Evolutionary conservation across 2,113 vertebrate genomes (phyloP).

Genomic region (Corydoras sp.): DNA sequence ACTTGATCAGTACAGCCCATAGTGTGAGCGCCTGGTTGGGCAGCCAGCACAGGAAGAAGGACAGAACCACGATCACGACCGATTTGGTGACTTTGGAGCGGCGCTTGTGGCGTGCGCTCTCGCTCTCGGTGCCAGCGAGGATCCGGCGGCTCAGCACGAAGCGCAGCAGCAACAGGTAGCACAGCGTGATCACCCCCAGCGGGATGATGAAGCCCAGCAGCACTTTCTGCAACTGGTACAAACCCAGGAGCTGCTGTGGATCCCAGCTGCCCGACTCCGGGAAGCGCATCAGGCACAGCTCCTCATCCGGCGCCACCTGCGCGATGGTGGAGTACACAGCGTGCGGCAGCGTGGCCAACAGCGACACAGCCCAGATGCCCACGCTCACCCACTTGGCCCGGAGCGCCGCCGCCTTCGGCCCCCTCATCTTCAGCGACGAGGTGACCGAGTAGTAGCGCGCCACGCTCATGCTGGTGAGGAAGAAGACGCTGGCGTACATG

Average conservation of each 20-base stretch:
- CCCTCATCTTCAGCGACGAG: constrained; percentile 66
- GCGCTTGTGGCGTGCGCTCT: constrained; percentile 53
- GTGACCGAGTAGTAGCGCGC: constrained; percentile 70
- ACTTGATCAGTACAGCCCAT: constrained; percentile 76
- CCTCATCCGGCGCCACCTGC: constrained; percentile 64
- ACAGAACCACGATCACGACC: constrained; percentile 69
- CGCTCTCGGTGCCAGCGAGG: constrained; percentile 46
- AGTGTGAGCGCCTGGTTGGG: constrained; percentile 74
- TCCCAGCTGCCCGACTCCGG: constrained; percentile 68
- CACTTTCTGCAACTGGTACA: constrained; percentile 76
- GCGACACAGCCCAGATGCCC: constrained; percentile 66
- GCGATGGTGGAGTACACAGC: constrained; percentile 70
- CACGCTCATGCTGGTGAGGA: constrained; percentile 75
- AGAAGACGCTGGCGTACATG: constrained; percentile 77
- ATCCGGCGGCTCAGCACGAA: constrained; percentile 61
- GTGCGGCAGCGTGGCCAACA: constrained; percentile 69
- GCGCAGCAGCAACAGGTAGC: constrained; percentile 70
- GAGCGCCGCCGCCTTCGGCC: constrained; percentile 50
- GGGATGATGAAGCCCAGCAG: constrained; percentile 72
- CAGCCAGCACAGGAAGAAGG: constrained; percentile 79
- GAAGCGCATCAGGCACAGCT: constrained; percentile 74
- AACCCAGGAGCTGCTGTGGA: constrained; percentile 70
- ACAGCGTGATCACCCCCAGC: constrained; percentile 66
- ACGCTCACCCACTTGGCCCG: constrained; percentile 67
- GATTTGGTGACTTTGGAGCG: constrained; percentile 73